These are phyloP conservation scores for Eunapius fragilis DNA, from an alignment of 37 sponge, comb jelly and placozoan species.

Conservation along the genomic window DNA sequence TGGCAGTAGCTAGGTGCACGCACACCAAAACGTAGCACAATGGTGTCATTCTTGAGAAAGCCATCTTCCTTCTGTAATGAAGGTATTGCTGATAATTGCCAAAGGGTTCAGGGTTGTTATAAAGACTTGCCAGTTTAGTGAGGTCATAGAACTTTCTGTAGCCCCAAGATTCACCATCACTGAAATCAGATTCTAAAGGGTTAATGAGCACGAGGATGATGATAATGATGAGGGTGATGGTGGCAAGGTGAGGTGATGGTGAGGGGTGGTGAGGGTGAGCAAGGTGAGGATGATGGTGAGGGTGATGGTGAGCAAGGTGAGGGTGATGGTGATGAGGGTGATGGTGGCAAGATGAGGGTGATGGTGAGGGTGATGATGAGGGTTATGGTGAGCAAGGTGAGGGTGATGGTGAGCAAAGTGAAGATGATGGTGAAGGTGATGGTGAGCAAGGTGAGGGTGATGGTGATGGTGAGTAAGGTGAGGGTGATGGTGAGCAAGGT, in stretches of 20 bases:
- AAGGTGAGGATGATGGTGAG: background rate
- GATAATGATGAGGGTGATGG: background rate
- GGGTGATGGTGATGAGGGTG: background rate
- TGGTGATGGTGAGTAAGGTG: too few relatives aligned
- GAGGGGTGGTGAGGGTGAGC: background rate
- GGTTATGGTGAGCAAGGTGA: too few relatives aligned
- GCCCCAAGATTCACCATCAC: conserved; percentile 96
- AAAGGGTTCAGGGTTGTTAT: background rate
- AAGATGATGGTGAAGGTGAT: too few relatives aligned
- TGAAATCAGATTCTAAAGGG: conserved; percentile 81
- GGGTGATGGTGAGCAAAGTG: background rate
- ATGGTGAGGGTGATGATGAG: too few relatives aligned
- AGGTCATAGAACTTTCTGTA: conserved; percentile 91
- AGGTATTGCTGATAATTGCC: background rate
- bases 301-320: background rate
- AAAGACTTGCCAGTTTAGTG: conserved; percentile 57
- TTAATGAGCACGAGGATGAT: too few relatives aligned
- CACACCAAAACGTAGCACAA: conserved; percentile 74
- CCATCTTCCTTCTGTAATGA: conserved; percentile 55
- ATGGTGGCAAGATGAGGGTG: too few relatives aligned
- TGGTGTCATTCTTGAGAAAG: conserved; percentile 75
- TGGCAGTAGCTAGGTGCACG: conserved; percentile 76
- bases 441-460: too few relatives aligned
- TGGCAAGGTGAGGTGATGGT: background rate
- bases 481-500: background rate